Percentiles rank a stretch among this genome's conserved stretches.
These are phyloP conservation scores for Temnothorax unifasciatus DNA, from an alignment of 2,888 invertebrate species.

Conservation along the genomic window DNA sequence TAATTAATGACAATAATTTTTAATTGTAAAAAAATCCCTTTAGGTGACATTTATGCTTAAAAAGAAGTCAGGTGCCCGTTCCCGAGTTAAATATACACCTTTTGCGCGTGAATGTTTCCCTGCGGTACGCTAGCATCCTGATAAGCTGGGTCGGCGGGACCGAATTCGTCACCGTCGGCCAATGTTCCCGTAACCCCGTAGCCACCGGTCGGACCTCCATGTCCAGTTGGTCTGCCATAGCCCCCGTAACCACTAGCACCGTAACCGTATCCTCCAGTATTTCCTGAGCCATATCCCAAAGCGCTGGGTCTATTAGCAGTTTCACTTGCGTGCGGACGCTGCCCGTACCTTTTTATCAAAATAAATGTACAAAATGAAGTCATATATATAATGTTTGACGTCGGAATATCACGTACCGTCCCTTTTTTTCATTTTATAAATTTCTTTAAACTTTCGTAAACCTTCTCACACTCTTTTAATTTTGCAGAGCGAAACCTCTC, in stretches of 20 bases:
- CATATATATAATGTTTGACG: background rate
- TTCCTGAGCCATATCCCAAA: conserved; percentile 68
- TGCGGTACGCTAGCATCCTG: conserved; percentile 66
- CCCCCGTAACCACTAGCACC: conserved; percentile 72
- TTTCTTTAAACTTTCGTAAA: background rate
- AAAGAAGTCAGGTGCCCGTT: too few species aligned
- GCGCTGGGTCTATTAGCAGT: conserved; percentile 63
- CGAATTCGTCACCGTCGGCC: conserved; percentile 77
- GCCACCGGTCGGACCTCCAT: conserved; percentile 61
- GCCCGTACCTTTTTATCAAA: conserved; percentile 68
- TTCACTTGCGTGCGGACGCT: conserved; percentile 73
- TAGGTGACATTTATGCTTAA: too few species aligned
- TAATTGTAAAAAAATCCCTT: too few species aligned
- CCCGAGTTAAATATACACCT: conserved; percentile 66
- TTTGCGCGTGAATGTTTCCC: conserved; percentile 80
- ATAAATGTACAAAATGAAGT: background rate
- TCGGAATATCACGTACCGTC: background rate
- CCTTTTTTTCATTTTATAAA: too few species aligned
- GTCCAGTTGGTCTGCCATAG: conserved; percentile 68
- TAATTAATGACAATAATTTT: too few species aligned
- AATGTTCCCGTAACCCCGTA: conserved; percentile 77
- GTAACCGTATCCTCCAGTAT: conserved; percentile 62
- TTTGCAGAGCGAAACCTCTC: background rate
- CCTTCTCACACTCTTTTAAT: background rate
- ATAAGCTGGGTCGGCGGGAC: conserved; percentile 63